Evolutionary conservation across 2,888 invertebrate species (phyloP).

Genomic region (Opisthograptis luteolata): DNA sequence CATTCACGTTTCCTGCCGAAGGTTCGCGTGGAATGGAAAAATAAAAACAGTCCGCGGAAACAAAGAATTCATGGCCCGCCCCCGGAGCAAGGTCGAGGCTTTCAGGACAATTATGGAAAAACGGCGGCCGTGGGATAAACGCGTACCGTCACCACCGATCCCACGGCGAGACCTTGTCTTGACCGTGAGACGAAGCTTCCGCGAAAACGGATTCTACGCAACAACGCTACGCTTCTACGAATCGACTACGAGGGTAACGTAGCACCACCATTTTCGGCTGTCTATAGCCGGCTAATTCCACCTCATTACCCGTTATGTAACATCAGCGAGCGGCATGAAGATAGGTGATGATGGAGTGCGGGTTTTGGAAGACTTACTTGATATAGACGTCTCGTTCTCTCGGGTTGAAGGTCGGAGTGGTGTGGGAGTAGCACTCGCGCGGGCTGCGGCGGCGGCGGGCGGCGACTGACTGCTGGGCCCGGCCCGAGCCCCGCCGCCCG

Average conservation of each 20-base stretch:
- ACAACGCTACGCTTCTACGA: slow-evolving; percentile 43
- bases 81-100: slow-evolving; percentile 58
- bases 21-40: slow-evolving; percentile 26
- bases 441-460: slow-evolving; percentile 65
- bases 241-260: slow-evolving; percentile 33
- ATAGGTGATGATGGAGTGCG: slow-evolving; percentile 30
- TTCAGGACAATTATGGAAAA: slow-evolving; percentile 64
- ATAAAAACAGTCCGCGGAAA: slow-evolving; percentile 45
- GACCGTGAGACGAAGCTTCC: slow-evolving; percentile 68
- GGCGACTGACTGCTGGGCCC: slow-evolving; percentile 76
- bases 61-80: slow-evolving; percentile 59
- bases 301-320: slow-evolving; percentile 31
- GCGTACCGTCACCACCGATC: slow-evolving; percentile 28
- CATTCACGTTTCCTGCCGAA: slow-evolving; percentile 14
- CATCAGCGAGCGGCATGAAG: slow-evolving; percentile 25
- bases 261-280: background rate
- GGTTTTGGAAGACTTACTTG: slow-evolving; percentile 61
- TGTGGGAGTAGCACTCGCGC: slow-evolving; percentile 69
- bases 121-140: slow-evolving; percentile 42
- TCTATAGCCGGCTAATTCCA: slow-evolving; percentile 5
- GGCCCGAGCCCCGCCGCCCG: slow-evolving; percentile 71
- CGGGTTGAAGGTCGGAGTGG: slow-evolving; percentile 80
- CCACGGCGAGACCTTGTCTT: slow-evolving; percentile 63
- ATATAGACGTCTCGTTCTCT: slow-evolving; percentile 79
- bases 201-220: slow-evolving; percentile 32